Evolutionary conservation across 2,113 vertebrate species (phyloP).

Genomic region (Romanogobio albipinnatus): DNA sequence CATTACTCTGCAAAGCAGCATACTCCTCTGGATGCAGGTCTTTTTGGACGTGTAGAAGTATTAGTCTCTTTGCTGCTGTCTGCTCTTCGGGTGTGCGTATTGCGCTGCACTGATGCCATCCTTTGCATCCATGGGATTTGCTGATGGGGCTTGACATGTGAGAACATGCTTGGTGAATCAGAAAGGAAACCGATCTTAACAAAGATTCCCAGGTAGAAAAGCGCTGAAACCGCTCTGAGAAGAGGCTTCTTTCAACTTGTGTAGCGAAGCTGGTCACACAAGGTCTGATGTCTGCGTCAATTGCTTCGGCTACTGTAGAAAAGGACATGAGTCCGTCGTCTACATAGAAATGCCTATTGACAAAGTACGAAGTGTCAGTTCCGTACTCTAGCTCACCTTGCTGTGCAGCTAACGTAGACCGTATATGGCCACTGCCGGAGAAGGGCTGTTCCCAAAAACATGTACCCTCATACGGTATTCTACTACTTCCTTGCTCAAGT

Average conservation of each 20-base stretch:
- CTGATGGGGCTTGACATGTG: background rate
- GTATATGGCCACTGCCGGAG: too few species aligned
- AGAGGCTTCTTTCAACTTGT: background rate
- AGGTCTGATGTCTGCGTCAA: background rate
- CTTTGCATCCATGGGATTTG: slow-evolving; percentile 20
- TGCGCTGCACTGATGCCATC: too few species aligned
- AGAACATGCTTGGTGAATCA: slow-evolving; percentile 11
- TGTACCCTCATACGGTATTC: too few species aligned
- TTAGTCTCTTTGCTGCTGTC: slow-evolving; percentile 15
- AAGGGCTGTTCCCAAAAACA: too few species aligned
- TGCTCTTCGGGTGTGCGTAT: slow-evolving; percentile 19
- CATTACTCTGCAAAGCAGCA: background rate
- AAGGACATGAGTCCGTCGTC: too few species aligned
- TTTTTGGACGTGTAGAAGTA: slow-evolving; percentile 35
- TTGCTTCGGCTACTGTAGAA: too few species aligned
- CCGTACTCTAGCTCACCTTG: too few species aligned
- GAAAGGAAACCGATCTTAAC: background rate
- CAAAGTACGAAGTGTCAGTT: too few species aligned
- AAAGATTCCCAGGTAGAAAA: background rate
- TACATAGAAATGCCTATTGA: too few species aligned
- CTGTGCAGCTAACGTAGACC: too few species aligned
- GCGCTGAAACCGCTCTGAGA: background rate
- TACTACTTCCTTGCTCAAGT: too few species aligned
- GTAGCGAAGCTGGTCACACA: background rate
- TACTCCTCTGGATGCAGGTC: slow-evolving; percentile 34